These are phyloP conservation scores for Cardiocondyla obscurior DNA, from an alignment of 1,140 invertebrate species.

Conservation along the genomic window DNA sequence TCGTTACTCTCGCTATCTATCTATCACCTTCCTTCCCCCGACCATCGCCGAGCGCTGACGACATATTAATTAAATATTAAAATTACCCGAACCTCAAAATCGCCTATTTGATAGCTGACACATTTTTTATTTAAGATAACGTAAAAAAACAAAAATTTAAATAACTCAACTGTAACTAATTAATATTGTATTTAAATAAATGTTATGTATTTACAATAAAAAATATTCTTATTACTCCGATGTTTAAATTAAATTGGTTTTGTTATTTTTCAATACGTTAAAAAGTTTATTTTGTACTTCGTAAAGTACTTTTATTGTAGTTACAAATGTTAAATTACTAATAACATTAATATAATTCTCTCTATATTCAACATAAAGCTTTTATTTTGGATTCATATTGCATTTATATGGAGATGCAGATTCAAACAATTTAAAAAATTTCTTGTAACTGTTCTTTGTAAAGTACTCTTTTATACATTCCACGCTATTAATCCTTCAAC, in stretches of 20 bases:
- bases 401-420: conserved; percentile 9
- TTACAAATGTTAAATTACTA: neutral
- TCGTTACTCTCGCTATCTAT: too few relatives aligned
- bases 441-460: neutral
- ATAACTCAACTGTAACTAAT: neutral
- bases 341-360: neutral
- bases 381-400: neutral
- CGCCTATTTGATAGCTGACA: too few relatives aligned
- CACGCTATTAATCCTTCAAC: neutral
- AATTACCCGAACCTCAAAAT: too few relatives aligned
- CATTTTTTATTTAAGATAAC: too few relatives aligned
- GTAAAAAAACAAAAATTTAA: neutral
- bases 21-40: too few relatives aligned
- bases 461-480: neutral
- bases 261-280: neutral
- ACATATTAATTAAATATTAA: too few relatives aligned
- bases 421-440: neutral
- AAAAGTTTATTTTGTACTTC: neutral
- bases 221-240: too few relatives aligned
- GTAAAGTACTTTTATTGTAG: neutral
- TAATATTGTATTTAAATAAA: neutral
- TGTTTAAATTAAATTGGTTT: neutral
- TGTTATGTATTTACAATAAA: too few relatives aligned
- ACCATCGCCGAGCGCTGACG: too few relatives aligned
- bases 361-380: neutral